These are phyloP conservation scores for Zosterops japonicus DNA, from an alignment of 2,113 vertebrate genomes.

Conservation along the genomic window DNA sequence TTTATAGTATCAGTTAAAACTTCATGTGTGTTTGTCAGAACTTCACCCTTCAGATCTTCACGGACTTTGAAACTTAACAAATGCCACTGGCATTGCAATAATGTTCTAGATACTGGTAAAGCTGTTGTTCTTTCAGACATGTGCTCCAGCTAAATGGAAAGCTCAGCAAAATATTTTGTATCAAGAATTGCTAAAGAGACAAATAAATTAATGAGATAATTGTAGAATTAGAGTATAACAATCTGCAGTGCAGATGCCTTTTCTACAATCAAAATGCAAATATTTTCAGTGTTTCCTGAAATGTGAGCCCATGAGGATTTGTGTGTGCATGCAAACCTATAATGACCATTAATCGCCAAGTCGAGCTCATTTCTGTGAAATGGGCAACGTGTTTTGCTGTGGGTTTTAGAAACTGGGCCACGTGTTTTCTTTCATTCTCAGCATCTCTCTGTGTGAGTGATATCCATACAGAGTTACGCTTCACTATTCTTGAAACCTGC, in stretches of 20 bases:
- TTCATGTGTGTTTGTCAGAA: background rate
- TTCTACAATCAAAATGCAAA: background rate
- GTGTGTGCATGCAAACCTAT: background rate
- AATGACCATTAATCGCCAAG: background rate
- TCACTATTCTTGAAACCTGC: background rate
- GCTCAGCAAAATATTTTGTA: background rate
- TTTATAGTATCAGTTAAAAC: background rate
- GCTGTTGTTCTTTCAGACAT: background rate
- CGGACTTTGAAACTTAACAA: background rate
- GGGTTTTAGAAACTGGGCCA: background rate
- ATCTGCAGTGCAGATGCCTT: background rate
- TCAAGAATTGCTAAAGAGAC: background rate
- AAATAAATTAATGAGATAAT: background rate
- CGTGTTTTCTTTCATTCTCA: background rate
- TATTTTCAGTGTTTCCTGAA: background rate
- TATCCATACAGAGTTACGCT: background rate
- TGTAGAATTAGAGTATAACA: background rate
- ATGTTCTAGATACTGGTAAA: background rate
- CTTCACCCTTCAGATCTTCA: background rate
- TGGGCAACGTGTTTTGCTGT: background rate
- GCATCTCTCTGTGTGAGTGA: background rate
- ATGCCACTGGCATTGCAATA: background rate
- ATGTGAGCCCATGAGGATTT: background rate
- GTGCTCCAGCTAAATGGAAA: background rate
- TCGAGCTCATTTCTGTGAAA: background rate